A percentile compares a stretch with the other conserved stretches of the same genome.
phyloP scores from a whole-genome alignment of 2,888 invertebrate genomes.

The Pinctada fucata region DNA sequence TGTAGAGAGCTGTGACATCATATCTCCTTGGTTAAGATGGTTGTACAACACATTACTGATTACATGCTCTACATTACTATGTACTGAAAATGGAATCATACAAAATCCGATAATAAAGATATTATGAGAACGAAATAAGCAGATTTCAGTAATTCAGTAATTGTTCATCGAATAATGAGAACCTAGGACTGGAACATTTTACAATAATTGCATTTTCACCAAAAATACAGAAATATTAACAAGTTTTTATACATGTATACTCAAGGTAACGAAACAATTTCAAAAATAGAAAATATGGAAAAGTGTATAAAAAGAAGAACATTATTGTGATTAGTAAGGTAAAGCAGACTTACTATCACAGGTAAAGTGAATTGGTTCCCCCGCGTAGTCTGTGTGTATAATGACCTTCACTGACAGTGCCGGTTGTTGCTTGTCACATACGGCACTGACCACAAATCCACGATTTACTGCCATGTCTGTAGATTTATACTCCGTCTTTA shows the following conservation, averaged over 20 bases:
- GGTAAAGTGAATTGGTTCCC: conserved; percentile 88
- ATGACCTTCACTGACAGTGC: conserved; percentile 93
- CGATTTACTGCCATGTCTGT: conserved; percentile 88
- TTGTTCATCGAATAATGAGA: too few relatives aligned
- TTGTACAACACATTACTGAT: conserved; percentile 76
- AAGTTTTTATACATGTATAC: too few relatives aligned
- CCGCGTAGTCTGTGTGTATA: conserved; percentile 81
- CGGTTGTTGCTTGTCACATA: conserved; percentile 88
- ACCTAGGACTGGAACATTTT: too few relatives aligned
- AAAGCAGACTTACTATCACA: conserved; percentile 86
- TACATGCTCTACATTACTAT: conserved; percentile 77
- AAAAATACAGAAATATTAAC: too few relatives aligned
- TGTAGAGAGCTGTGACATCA: conserved; percentile 38
- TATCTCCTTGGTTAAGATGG: conserved; percentile 41
- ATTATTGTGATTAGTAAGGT: too few relatives aligned
- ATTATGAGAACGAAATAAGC: too few relatives aligned
- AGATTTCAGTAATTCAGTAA: too few relatives aligned
- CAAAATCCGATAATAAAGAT: background rate
- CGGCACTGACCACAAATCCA: conserved; percentile 92
- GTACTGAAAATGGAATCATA: conserved; percentile 82
- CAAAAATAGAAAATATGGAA: too few relatives aligned
- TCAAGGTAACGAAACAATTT: too few relatives aligned
- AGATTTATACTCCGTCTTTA: conserved; percentile 82
- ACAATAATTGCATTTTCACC: too few relatives aligned
- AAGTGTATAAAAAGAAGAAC: too few relatives aligned